Base-by-base conservation (phyloP, 2,113 vertebrate genomes). In the Protomyctophum bolini region DNA sequence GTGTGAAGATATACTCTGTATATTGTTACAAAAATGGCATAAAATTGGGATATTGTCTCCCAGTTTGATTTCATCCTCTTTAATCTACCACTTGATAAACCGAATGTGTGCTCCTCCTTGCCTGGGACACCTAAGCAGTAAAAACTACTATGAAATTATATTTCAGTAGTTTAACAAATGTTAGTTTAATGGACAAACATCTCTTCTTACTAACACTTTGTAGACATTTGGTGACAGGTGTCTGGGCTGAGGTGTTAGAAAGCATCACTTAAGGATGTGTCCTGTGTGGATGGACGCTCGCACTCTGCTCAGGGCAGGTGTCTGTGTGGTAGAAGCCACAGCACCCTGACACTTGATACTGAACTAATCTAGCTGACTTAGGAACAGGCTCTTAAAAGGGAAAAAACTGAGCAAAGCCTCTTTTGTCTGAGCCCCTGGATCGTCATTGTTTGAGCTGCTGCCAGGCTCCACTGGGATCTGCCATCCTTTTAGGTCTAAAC, bases 301-400 rank as follows among this genome's bases (percentile, higher is more conserved):
- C 70, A 49, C 28, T 75, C 81, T 71, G 65, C 79, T 70, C 28
- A 76, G 72, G 82, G 76, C 87, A 89, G 87, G 90, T 91, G 88
- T 80, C 83, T 87, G 76, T 79, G 64, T 73, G 69, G 60, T 47
- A 10, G 6, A 55, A 80, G 80, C 80, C 67, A 46, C 70, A 76
- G 82, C 70, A 75, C 82, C 75, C 83, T 76, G 92, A 92, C 83
- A 91, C 84, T 68, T 62, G 90, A 93, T 87, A 91, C 87, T 80
- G 57, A 77, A 80, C 87, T 91, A 88, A 92, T 92, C 88, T 87
- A 58, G 45, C 49, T 63, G 89, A 84, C 81, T 89, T 90, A 87
- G 87, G 79, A 83, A 85, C 79, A 69, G 86, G 55, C 70, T 68
- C 81, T 86, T 83, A 81, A 87, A 90, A 86, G 82, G 77, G 70